phyloP scores from a whole-genome alignment of 2,888 invertebrate species.

The Agrotis ipsilon region DNA sequence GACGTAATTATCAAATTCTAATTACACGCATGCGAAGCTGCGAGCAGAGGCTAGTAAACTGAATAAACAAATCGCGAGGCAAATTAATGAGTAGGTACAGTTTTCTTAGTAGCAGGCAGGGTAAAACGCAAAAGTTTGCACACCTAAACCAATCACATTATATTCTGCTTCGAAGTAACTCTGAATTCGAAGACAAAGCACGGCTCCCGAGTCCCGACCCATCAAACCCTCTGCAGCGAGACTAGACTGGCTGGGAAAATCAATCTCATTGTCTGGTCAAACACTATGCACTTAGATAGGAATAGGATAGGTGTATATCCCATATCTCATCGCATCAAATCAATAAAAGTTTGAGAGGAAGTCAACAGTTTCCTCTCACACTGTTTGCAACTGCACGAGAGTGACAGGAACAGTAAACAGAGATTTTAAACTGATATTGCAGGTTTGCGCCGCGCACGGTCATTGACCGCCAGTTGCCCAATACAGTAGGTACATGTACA shows the following conservation, averaged over 20 bases:
- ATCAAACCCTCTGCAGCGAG: neutral
- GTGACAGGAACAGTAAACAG: conserved; percentile 9
- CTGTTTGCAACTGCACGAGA: conserved; percentile 14
- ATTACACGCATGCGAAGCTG: no score
- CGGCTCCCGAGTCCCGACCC: neutral
- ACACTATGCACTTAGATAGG: neutral
- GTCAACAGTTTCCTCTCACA: conserved; percentile 3
- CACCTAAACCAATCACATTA: neutral
- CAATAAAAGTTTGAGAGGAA: conserved; percentile 6
- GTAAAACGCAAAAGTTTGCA: neutral
- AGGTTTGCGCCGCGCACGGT: conserved; percentile 1
- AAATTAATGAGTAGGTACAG: neutral
- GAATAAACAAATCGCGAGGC: neutral
- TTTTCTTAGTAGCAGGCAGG: neutral
- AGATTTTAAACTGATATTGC: neutral
- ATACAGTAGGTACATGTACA: no score
- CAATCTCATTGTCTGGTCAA: neutral
- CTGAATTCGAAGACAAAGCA: neutral
- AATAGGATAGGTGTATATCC: neutral
- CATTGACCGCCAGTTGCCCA: neutral
- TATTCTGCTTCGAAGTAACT: neutral
- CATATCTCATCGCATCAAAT: conserved; percentile 4
- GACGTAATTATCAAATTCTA: no score
- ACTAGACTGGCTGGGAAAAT: conserved; percentile 3
- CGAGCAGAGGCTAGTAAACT: neutral